phyloP scores from a whole-genome alignment of 2,888 invertebrate genomes.

The Clanis bilineata region DNA sequence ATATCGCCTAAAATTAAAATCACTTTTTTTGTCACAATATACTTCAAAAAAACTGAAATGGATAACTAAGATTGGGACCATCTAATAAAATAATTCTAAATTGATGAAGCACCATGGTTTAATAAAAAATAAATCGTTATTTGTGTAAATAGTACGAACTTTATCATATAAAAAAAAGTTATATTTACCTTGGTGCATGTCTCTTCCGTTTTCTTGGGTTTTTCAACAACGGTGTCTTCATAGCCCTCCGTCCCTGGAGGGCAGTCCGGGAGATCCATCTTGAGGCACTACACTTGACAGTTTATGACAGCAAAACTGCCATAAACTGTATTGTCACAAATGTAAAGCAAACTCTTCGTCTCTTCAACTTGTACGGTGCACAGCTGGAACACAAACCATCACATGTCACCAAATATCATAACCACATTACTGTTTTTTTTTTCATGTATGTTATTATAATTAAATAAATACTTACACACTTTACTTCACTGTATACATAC shows the following conservation, averaged over 20 bases:
- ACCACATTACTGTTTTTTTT: not conserved
- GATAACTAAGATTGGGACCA: not conserved
- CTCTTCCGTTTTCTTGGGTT: slow-evolving; percentile 57
- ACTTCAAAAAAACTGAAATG: not conserved
- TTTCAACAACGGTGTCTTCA: slow-evolving; percentile 68
- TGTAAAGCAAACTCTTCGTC: slow-evolving; percentile 28
- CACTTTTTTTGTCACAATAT: no score
- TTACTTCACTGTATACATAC: not conserved
- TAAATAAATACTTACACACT: slow-evolving; percentile 57
- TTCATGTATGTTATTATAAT: slow-evolving; percentile 40
- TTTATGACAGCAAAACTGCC: slow-evolving; percentile 64
- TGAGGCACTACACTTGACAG: slow-evolving; percentile 72
- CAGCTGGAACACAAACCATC: slow-evolving; percentile 59
- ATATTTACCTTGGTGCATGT: slow-evolving; percentile 75
- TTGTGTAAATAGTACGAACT: slow-evolving; percentile 26
- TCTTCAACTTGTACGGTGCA: slow-evolving; percentile 38
- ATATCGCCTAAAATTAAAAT: no score
- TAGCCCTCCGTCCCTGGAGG: slow-evolving; percentile 77
- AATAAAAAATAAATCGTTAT: slow-evolving; percentile 29
- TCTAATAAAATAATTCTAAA: not conserved
- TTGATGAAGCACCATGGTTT: not conserved
- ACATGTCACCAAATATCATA: slow-evolving; percentile 11
- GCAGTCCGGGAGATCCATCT: slow-evolving; percentile 77
- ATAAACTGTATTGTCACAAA: slow-evolving; percentile 55
- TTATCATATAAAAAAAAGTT: slow-evolving; percentile 27